Conservation (phyloP, 2,113 vertebrate species). For the Chiloscyllium plagiosum region DNA sequence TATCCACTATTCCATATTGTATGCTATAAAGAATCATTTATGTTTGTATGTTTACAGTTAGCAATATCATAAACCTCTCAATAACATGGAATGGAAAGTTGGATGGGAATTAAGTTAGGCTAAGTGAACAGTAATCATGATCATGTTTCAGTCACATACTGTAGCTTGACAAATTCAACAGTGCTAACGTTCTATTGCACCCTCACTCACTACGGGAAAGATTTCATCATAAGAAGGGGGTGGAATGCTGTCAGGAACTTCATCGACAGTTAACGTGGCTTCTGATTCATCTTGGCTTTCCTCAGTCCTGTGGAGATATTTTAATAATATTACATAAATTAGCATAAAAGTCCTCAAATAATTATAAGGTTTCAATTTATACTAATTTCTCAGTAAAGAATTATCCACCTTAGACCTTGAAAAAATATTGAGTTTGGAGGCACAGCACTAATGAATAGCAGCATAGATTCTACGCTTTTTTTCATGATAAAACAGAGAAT, state of each 20-base stretch:
- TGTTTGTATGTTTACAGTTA: not conserved
- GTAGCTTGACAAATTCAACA: not conserved
- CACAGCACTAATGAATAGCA: not conserved
- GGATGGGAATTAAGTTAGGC: not conserved
- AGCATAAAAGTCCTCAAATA: not conserved
- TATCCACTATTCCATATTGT: not conserved
- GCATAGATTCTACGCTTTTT: not conserved
- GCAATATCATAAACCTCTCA: not conserved
- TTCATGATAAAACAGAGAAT: not conserved
- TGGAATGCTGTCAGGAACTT: conserved; percentile 26
- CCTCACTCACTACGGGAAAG: conserved; percentile 39
- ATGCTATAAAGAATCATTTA: not conserved
- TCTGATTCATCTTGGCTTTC: not conserved
- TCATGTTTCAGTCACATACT: not conserved
- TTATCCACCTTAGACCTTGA: not conserved
- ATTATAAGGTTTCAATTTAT: not conserved
- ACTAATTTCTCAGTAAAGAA: not conserved
- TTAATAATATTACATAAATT: not conserved
- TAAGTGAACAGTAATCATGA: not conserved
- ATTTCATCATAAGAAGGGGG: conserved; percentile 53
- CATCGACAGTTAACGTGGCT: conserved; percentile 31
- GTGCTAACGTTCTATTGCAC: not conserved
- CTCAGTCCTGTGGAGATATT: conserved; percentile 37
- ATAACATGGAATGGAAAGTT: not conserved
- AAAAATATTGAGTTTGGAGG: not conserved